Conservation (phyloP, 2,888 invertebrate genomes). For the Aromia moschata region DNA sequence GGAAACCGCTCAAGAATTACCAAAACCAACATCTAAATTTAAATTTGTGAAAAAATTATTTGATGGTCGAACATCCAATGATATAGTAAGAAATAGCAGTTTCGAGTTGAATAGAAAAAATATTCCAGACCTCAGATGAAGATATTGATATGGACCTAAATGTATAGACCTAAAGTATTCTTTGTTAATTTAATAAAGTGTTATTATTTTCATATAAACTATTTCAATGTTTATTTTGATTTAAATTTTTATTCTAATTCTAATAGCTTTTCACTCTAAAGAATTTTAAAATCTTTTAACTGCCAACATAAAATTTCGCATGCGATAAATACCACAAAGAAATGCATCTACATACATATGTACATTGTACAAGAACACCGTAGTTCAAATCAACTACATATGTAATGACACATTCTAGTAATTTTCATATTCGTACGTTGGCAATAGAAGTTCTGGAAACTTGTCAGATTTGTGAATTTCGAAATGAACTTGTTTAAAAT, state of each 20-base stretch:
- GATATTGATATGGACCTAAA: conserved; percentile 8
- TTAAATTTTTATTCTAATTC: too few species aligned
- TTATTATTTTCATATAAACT: too few species aligned
- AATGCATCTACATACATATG: background rate
- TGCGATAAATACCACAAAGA: too few species aligned
- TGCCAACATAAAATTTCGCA: too few species aligned
- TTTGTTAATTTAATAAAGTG: conserved; percentile 4
- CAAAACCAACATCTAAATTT: background rate
- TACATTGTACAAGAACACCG: background rate
- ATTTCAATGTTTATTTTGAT: too few species aligned
- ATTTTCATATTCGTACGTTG: background rate
- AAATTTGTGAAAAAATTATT: background rate
- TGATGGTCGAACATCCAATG: background rate
- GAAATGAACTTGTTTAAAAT: background rate
- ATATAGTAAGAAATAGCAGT: background rate
- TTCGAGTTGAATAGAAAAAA: background rate
- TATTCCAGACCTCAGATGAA: conserved; percentile 12
- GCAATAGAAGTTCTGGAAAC: background rate
- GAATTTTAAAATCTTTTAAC: too few species aligned
- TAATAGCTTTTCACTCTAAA: too few species aligned
- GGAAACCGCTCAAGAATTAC: background rate
- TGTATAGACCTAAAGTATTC: background rate
- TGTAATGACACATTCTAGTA: background rate
- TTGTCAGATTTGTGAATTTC: background rate
- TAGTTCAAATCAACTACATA: background rate